phyloP scores from a whole-genome alignment of 1,140 invertebrate genomes.

The Drosophila kanapiae region DNA sequence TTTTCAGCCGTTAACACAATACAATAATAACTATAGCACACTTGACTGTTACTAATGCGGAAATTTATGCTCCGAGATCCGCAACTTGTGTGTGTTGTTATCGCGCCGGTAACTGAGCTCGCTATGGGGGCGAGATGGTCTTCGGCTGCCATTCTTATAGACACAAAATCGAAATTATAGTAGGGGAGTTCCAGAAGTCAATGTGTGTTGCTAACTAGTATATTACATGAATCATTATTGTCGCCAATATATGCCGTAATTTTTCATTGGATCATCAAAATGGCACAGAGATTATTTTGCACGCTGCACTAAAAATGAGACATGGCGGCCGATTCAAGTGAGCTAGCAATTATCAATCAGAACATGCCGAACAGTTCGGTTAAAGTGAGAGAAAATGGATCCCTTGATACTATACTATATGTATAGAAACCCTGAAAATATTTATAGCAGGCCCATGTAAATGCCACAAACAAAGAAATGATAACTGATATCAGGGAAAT shows the following conservation, averaged over 20 bases:
- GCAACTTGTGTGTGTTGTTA: slow-evolving; percentile 52
- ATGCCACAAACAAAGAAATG: background rate
- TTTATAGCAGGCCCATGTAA: background rate
- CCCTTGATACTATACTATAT: slow-evolving; percentile 10
- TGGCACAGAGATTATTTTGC: slow-evolving; percentile 63
- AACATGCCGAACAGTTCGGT: slow-evolving; percentile 11
- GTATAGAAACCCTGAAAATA: background rate
- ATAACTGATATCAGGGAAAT: background rate
- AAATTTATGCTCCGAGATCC: slow-evolving; percentile 67
- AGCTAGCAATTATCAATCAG: slow-evolving; percentile 32
- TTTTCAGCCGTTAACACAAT: slow-evolving; percentile 48
- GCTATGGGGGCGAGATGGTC: slow-evolving; percentile 39
- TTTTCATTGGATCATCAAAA: slow-evolving; percentile 43
- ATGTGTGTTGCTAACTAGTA: slow-evolving; percentile 1
- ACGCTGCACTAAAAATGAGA: slow-evolving; percentile 55
- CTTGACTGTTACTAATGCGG: slow-evolving; percentile 69
- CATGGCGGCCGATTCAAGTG: slow-evolving; percentile 15
- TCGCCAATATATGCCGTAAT: slow-evolving; percentile 3
- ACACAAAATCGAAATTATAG: slow-evolving; percentile 7
- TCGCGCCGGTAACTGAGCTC: slow-evolving; percentile 55
- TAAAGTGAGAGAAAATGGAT: slow-evolving; percentile 10
- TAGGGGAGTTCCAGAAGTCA: slow-evolving; percentile 8
- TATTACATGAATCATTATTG: slow-evolving; percentile 29
- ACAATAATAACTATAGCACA: slow-evolving; percentile 23
- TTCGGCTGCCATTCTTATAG: slow-evolving; percentile 43